These are phyloP conservation scores for Kryptolebias ocellatus DNA, from an alignment of 2,797 vertebrate species.

Conservation along the genomic window DNA sequence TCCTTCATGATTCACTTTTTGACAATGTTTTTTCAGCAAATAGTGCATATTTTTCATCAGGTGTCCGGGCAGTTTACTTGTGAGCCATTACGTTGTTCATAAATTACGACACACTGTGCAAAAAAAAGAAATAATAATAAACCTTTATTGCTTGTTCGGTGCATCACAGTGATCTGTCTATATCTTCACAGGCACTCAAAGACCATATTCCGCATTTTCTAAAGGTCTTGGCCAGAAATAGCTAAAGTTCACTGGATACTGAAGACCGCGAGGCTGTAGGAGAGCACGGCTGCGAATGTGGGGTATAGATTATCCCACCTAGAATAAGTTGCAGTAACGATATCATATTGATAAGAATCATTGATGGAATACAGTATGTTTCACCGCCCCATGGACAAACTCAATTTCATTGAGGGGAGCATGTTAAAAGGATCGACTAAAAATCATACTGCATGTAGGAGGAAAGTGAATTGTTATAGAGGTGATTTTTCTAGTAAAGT, in stretches of 20 bases:
- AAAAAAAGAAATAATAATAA: neutral
- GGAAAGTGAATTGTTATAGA: slow-evolving; percentile 24
- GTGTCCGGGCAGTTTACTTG: slow-evolving; percentile 66
- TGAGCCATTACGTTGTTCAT: slow-evolving; percentile 63
- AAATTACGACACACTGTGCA: slow-evolving; percentile 23
- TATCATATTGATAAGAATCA: slow-evolving; percentile 64
- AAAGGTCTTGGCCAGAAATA: slow-evolving; percentile 22
- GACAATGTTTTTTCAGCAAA: slow-evolving; percentile 72
- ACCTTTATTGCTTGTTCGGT: slow-evolving; percentile 13
- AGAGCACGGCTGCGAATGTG: slow-evolving; percentile 52
- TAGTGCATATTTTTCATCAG: slow-evolving; percentile 53
- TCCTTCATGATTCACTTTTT: slow-evolving; percentile 67
- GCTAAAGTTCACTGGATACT: slow-evolving; percentile 36
- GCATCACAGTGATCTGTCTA: slow-evolving; percentile 20
- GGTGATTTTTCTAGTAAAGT: slow-evolving; percentile 45
- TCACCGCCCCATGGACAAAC: slow-evolving; percentile 68
- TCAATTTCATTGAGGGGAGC: slow-evolving; percentile 67
- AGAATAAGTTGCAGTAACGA: slow-evolving; percentile 72
- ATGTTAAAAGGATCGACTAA: slow-evolving; percentile 59
- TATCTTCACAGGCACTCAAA: slow-evolving; percentile 17
- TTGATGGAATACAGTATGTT: slow-evolving; percentile 64
- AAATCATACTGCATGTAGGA: slow-evolving; percentile 37
- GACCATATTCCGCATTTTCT: slow-evolving; percentile 2
- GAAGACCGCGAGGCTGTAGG: slow-evolving; percentile 43
- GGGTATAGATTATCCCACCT: slow-evolving; percentile 64